A percentile compares a stretch with the other conserved stretches of the same genome.
These are phyloP conservation scores for Lottia gigantea DNA, from an alignment of 2,888 invertebrate genomes.

Conservation along the genomic window DNA sequence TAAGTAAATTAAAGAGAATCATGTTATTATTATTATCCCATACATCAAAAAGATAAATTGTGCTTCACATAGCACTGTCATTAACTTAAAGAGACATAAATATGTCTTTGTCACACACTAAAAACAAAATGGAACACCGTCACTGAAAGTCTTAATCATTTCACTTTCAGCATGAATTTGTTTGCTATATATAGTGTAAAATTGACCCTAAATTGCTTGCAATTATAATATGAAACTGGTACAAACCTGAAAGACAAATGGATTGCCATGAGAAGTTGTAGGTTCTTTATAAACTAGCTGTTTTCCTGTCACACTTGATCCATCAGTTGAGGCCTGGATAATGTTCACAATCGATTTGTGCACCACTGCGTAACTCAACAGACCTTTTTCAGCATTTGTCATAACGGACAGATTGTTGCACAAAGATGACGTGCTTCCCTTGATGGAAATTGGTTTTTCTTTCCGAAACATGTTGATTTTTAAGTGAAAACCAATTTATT, in stretches of 20 bases:
- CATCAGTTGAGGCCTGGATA: slow-evolving; percentile 56
- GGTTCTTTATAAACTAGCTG: slow-evolving; percentile 65
- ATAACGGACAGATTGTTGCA: slow-evolving; percentile 60
- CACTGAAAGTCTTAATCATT: too few species aligned
- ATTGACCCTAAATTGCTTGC: too few species aligned
- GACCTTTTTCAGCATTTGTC: slow-evolving; percentile 52
- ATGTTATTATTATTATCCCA: too few species aligned
- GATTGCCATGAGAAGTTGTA: slow-evolving; percentile 52
- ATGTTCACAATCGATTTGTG: slow-evolving; percentile 64
- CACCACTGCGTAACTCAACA: slow-evolving; percentile 60
- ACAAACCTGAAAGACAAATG: slow-evolving; percentile 61
- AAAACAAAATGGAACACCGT: too few species aligned
- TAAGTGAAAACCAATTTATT: background rate
- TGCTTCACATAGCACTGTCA: too few species aligned
- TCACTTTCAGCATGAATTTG: too few species aligned
- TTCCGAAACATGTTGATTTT: slow-evolving; percentile 49
- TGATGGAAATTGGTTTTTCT: slow-evolving; percentile 59
- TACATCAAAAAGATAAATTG: too few species aligned
- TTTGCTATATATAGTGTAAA: too few species aligned
- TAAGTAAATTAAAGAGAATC: too few species aligned
- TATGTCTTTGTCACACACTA: too few species aligned
- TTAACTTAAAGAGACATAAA: too few species aligned
- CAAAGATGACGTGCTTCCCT: slow-evolving; percentile 61
- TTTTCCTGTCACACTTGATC: slow-evolving; percentile 54
- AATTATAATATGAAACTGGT: background rate